phyloP scores from a whole-genome alignment of 2,888 invertebrate species.

The Drosophila subquinaria region DNA sequence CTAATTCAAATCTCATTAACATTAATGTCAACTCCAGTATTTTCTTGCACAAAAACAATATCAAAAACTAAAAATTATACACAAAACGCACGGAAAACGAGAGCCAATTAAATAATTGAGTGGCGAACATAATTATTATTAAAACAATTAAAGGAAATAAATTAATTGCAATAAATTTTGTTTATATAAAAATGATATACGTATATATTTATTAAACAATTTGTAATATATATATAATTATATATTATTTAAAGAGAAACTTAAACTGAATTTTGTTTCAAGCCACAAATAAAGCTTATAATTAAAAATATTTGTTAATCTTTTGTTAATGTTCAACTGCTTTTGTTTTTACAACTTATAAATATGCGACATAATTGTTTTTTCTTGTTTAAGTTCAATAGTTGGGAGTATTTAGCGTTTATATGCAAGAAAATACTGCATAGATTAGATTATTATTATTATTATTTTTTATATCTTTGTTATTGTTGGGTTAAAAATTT shows the following conservation, averaged over 20 bases:
- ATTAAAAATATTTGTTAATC: slow-evolving; percentile 36
- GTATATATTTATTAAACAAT: slow-evolving; percentile 76
- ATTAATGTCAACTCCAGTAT: slow-evolving; percentile 47
- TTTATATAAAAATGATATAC: slow-evolving; percentile 76
- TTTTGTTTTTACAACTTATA: slow-evolving; percentile 53
- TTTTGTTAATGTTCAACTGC: slow-evolving; percentile 13
- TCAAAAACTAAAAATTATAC: slow-evolving; percentile 15
- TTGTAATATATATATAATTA: slow-evolving; percentile 62
- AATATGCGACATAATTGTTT: slow-evolving; percentile 45
- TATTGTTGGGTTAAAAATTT: slow-evolving; percentile 44
- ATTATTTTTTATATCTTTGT: slow-evolving; percentile 7
- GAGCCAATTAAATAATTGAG: slow-evolving; percentile 25
- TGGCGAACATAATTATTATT: slow-evolving; percentile 18
- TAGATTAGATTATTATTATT: slow-evolving; percentile 26
- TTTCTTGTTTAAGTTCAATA: slow-evolving; percentile 38
- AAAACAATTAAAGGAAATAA: slow-evolving; percentile 5
- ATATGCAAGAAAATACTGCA: slow-evolving; percentile 80
- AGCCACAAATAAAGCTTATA: slow-evolving; percentile 59
- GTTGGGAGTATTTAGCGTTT: slow-evolving; percentile 52
- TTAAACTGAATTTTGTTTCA: slow-evolving; percentile 59
- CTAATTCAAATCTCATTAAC: not conserved
- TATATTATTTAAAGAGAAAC: slow-evolving; percentile 74
- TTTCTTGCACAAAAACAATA: slow-evolving; percentile 70
- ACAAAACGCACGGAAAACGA: slow-evolving; percentile 39
- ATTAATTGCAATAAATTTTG: slow-evolving; percentile 55